Evolutionary conservation across 2,797 vertebrate species (phyloP), one percentile per base, ranked within the genome.

Genomic region (Carapus acus): DNA sequence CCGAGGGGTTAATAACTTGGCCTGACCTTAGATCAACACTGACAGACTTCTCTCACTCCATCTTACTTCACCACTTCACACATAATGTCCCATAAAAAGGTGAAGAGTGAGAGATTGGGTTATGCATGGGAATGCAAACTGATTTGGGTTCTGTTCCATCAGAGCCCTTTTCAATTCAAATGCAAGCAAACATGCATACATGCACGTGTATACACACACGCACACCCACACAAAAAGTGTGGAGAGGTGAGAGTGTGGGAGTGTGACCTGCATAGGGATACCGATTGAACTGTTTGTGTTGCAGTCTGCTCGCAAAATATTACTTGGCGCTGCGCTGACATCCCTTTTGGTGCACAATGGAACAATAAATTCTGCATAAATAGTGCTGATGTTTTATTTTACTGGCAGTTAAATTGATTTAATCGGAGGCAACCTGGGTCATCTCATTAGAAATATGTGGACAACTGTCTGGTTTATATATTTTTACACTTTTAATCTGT

Each of bases 1-100:
- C 17, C 37, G 67, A 67, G 69, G 70, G 84, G 84, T 85, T 86
- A 84, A 88, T 85, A 84, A 85, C 76, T 80, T 74, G 63, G 40
- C 11, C 40, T 76, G 81, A 86, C 80, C 81, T 81, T 69, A 70
- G 77, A 82, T 80, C 78, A 74, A 57, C 71, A 62, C 58, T 52
- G 71, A 80, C 71, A 62, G 60, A 59, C 71, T 58, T 52, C 49
- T 62, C 41, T 67, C 48, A 50, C 50, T 56, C 39, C 33, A 19
- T 49, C 36, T 48, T 52, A 53, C 47, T 53, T 58, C 43, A 43
- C 47, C 17, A 17, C 29, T 64, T 29, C 37, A 41, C 19, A 49
- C 49, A 48, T 54, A 57, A 47, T 38, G 44, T 50, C 36, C 52
- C 49, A 54, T 51, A 36, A 15, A 36, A 36, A 69, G 50, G 36